Evolutionary conservation across 1,140 invertebrate genomes (phyloP).

Genomic region (Lepidotrigona ventralis): DNA sequence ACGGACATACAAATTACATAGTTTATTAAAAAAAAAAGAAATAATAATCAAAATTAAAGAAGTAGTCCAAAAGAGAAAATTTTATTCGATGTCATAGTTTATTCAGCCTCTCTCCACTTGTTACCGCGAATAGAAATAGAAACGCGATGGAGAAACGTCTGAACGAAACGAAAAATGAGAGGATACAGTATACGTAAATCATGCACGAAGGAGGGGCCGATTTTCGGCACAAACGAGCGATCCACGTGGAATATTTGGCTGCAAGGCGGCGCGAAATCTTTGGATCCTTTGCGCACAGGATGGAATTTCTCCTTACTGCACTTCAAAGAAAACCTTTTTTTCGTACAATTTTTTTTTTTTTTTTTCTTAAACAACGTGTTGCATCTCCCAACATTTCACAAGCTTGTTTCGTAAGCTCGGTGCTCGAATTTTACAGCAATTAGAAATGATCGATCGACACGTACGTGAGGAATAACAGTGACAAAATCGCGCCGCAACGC

Average conservation of each 20-base stretch:
- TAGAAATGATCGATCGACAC: too few species aligned
- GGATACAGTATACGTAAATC: slow-evolving; percentile 40
- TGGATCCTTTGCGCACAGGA: slow-evolving; percentile 46
- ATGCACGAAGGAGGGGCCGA: slow-evolving; percentile 9
- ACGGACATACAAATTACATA: not conserved
- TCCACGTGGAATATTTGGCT: slow-evolving; percentile 42
- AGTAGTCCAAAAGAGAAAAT: not conserved
- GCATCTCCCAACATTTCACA: not conserved
- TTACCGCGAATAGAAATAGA: not conserved
- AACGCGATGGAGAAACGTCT: not conserved
- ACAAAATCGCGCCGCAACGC: not conserved
- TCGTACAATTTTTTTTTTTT: not conserved
- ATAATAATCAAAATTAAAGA: too few species aligned
- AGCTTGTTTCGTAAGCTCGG: too few species aligned
- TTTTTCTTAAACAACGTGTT: not conserved
- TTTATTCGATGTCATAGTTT: not conserved
- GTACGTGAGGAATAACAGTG: fast-evolving
- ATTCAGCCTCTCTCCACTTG: not conserved
- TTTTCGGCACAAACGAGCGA: slow-evolving; percentile 37
- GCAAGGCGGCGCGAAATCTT: slow-evolving; percentile 38
- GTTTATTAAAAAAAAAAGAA: too few species aligned
- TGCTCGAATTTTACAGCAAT: not conserved
- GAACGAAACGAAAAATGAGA: not conserved
- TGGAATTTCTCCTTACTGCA: slow-evolving; percentile 51
- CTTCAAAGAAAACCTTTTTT: not conserved